Conservation (phyloP, 2,797 vertebrate genomes). For the Lepilemur ruficaudatus region DNA sequence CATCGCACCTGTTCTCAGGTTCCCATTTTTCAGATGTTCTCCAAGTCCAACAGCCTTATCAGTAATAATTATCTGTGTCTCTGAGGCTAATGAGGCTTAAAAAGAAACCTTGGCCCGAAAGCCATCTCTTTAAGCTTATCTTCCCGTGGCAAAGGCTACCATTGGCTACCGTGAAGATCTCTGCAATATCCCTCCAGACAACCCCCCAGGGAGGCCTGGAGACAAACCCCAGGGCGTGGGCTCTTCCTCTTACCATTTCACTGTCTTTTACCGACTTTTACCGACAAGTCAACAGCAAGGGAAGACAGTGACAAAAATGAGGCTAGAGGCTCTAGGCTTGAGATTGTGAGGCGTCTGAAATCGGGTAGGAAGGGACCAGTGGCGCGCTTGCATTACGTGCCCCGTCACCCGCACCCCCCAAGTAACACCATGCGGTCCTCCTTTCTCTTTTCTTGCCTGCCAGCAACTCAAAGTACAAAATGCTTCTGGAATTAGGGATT, state of each 20-base stretch:
- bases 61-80: neutral
- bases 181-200: fast-evolving
- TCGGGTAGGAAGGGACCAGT: neutral
- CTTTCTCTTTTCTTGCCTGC: neutral
- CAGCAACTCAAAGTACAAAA: neutral
- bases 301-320: constrained; percentile 54
- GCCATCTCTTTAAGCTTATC: neutral
- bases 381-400: neutral
- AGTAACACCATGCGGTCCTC: neutral
- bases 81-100: neutral
- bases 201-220: neutral
- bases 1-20: neutral
- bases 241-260: neutral
- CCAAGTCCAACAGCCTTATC: neutral
- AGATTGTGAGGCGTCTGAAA: neutral
- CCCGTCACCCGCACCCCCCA: neutral
- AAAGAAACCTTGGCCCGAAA: neutral
- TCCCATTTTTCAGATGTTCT: neutral
- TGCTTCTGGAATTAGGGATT: neutral
- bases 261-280: neutral
- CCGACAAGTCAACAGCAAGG: constrained; percentile 48
- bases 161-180: neutral
- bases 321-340: constrained; percentile 6
- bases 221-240: neutral
- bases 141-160: neutral